phyloP scores from a whole-genome alignment of 2,888 invertebrate genomes.

The Chirona hameri region DNA sequence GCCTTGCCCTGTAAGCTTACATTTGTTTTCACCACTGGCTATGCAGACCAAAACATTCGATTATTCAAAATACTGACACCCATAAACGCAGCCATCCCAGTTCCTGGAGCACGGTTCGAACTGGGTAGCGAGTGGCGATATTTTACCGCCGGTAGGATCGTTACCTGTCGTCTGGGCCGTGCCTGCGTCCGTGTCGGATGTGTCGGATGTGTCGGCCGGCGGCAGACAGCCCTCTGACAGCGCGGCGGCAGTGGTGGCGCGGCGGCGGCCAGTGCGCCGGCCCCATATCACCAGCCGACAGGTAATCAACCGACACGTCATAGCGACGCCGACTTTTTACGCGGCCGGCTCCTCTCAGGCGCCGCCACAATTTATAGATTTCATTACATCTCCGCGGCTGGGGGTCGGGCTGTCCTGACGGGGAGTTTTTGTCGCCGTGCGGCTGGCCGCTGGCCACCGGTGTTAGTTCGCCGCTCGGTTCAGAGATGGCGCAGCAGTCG shows the following conservation, averaged over 20 bases:
- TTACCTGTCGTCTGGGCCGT: no score
- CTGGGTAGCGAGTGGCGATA: no score
- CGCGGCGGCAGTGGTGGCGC: not conserved
- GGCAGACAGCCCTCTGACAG: not conserved
- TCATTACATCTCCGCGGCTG: conserved; percentile 12
- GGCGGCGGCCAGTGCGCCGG: not conserved
- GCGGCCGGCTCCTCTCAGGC: not conserved
- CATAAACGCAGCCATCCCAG: no score
- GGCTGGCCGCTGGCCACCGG: not conserved
- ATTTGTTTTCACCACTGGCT: no score
- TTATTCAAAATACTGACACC: no score
- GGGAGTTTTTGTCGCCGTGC: not conserved
- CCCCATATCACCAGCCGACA: conserved; percentile 13
- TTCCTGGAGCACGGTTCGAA: no score
- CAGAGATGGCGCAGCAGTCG: not conserved
- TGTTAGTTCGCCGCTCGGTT: not conserved
- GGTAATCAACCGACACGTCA: conserved; percentile 2
- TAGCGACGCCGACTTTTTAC: not conserved
- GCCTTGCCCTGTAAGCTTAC: no score
- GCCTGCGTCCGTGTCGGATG: no score
- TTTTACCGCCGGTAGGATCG: no score
- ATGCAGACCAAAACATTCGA: no score
- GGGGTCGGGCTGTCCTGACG: conserved; percentile 11
- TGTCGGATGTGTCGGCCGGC: not conserved
- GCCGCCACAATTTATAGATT: conserved; percentile 27